These are phyloP conservation scores for Brachirus orientalis DNA, from an alignment of 2,113 vertebrate species.

Conservation along the genomic window DNA sequence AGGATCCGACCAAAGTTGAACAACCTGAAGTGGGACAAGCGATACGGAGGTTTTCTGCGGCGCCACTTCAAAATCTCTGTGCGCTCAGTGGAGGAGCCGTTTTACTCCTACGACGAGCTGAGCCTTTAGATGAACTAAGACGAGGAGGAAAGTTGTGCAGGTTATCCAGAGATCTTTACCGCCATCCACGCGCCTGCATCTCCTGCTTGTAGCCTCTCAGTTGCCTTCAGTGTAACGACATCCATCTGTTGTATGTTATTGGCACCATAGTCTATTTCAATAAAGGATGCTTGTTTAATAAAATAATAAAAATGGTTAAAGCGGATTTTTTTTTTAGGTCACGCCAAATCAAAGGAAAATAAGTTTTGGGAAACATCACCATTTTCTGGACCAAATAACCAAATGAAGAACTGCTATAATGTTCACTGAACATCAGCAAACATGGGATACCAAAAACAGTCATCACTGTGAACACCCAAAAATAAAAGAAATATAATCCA, in stretches of 20 bases:
- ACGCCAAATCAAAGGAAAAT: constrained; percentile 16
- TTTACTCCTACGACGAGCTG: constrained; percentile 78
- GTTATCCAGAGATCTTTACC: constrained; percentile 32
- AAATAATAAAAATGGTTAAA: constrained; percentile 51
- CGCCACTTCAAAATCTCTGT: constrained; percentile 93
- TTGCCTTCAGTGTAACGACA: constrained; percentile 38
- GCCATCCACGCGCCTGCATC: constrained; percentile 32
- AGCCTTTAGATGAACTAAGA: constrained; percentile 75
- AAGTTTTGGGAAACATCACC: too few species aligned
- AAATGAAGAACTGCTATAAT: too few species aligned
- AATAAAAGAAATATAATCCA: too few species aligned
- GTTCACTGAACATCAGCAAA: too few species aligned
- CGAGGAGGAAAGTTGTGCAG: constrained; percentile 55
- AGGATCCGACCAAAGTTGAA: constrained; percentile 94
- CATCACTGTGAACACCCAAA: too few species aligned
- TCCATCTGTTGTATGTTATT: constrained; percentile 58
- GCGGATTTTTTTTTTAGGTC: constrained; percentile 35
- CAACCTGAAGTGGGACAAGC: constrained; percentile 95
- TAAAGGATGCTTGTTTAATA: constrained; percentile 79
- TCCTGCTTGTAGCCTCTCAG: constrained; percentile 19
- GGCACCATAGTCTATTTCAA: constrained; percentile 54
- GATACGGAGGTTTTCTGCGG: constrained; percentile 93
- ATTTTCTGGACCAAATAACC: too few species aligned
- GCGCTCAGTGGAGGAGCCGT: constrained; percentile 89
- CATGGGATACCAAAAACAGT: too few species aligned